phyloP scores from a whole-genome alignment of 2,888 invertebrate genomes.

The Bombylius major region DNA sequence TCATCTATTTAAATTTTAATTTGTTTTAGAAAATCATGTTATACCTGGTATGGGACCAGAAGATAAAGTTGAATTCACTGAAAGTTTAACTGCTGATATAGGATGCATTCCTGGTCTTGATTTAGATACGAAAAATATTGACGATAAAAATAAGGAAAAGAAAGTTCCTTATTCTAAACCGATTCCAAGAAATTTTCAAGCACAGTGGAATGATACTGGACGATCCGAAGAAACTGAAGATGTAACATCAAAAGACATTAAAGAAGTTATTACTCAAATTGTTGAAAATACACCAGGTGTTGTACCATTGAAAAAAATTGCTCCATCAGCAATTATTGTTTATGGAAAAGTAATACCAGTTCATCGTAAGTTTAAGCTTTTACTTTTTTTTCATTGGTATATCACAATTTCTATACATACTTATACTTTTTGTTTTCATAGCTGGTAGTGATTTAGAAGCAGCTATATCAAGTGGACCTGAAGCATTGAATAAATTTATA shows the following conservation, averaged over 20 bases:
- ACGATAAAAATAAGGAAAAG: slow-evolving; percentile 58
- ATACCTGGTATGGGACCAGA: slow-evolving; percentile 99
- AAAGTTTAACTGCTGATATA: slow-evolving; percentile 45
- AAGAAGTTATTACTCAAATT: slow-evolving; percentile 57
- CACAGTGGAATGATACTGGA: slow-evolving; percentile 84
- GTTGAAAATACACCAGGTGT: slow-evolving; percentile 65
- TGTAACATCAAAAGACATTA: slow-evolving; percentile 39
- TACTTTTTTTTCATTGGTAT: no score
- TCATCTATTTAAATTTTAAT: background rate
- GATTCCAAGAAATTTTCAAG: slow-evolving; percentile 90
- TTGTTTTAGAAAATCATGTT: slow-evolving; percentile 58
- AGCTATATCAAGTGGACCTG: slow-evolving; percentile 64
- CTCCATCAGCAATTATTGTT: slow-evolving; percentile 67
- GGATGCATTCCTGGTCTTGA: slow-evolving; percentile 74
- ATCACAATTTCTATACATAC: background rate
- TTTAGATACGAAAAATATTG: slow-evolving; percentile 51
- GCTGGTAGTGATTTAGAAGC: slow-evolving; percentile 64
- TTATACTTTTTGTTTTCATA: slow-evolving; percentile 17
- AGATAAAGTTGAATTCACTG: slow-evolving; percentile 70
- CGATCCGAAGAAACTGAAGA: slow-evolving; percentile 42
- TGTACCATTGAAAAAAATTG: slow-evolving; percentile 61
- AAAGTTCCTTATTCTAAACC: slow-evolving; percentile 92
- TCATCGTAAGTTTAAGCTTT: slow-evolving; percentile 41
- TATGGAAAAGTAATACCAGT: slow-evolving; percentile 74
- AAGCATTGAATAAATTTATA: slow-evolving; percentile 63